phyloP scores from a whole-genome alignment of 2,888 invertebrate genomes.

The Drosophila tripunctata region DNA sequence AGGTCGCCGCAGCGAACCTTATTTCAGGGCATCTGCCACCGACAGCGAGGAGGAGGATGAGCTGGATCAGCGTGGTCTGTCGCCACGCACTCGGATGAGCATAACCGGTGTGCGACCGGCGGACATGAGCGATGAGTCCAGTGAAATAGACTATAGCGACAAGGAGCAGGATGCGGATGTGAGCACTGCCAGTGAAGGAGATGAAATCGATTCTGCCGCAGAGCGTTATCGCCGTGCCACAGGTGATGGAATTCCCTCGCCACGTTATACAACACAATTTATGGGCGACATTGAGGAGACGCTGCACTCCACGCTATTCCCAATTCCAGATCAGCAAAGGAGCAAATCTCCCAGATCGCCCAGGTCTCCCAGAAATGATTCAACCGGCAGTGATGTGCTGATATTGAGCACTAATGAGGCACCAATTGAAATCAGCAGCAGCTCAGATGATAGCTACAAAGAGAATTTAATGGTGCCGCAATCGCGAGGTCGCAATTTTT shows the following conservation, averaged over 20 bases:
- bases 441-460: conserved; percentile 43
- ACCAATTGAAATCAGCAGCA: conserved; percentile 68
- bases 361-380: conserved; percentile 30
- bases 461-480: conserved; percentile 31
- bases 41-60: conserved; percentile 70
- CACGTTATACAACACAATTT: conserved; percentile 72
- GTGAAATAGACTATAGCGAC: conserved; percentile 76
- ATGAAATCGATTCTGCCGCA: conserved; percentile 13
- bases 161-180: conserved; percentile 18
- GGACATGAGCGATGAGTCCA: conserved; percentile 72
- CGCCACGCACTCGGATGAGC: conserved; percentile 82
- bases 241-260: conserved; percentile 3
- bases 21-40: conserved; percentile 43
- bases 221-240: conserved; percentile 8
- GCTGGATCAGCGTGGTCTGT: conserved; percentile 70
- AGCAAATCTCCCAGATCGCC: neutral
- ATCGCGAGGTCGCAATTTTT: conserved; percentile 5
- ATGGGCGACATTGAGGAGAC: conserved; percentile 62
- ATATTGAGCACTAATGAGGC: conserved; percentile 63
- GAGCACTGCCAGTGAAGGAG: neutral
- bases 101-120: conserved; percentile 81
- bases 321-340: neutral
- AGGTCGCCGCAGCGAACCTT: conserved; percentile 32
- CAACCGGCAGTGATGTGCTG: conserved; percentile 69
- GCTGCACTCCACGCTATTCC: conserved; percentile 69